A percentile compares a stretch with the other conserved stretches of the same genome.
phyloP scores from a whole-genome alignment of 2,113 vertebrate genomes.

The Chamaetylas fuelleborni region DNA sequence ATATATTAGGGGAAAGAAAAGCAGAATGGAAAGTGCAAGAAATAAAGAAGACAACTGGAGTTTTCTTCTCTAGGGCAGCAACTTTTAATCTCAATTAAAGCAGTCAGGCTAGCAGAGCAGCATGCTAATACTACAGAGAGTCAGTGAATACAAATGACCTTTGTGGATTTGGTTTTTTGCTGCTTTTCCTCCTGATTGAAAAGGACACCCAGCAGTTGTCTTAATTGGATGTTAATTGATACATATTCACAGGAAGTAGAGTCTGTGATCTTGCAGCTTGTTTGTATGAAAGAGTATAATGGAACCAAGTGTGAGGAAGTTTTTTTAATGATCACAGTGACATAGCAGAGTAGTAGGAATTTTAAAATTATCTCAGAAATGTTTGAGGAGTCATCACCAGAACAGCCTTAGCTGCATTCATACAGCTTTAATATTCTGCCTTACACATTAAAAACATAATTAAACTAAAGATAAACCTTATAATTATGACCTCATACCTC shows the following conservation, averaged over 20 bases:
- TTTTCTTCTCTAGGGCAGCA: background rate
- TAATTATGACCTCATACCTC: constrained; percentile 40
- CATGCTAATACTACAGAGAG: background rate
- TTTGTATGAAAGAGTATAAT: constrained; percentile 10
- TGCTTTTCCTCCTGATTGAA: constrained; percentile 15
- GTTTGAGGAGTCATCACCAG: constrained; percentile 1
- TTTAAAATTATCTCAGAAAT: constrained; percentile 28
- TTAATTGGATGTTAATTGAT: constrained; percentile 42
- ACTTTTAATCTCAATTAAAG: constrained; percentile 25
- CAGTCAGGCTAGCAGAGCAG: background rate
- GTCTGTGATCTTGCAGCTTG: constrained; percentile 37
- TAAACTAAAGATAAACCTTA: constrained; percentile 21
- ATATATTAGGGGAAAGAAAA: background rate
- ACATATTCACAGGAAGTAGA: constrained; percentile 15
- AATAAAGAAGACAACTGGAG: background rate
- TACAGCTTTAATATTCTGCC: constrained; percentile 1
- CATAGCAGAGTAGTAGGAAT: background rate
- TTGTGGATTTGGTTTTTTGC: background rate
- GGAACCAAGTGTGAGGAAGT: background rate
- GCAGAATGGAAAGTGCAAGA: background rate
- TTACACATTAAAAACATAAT: constrained; percentile 14
- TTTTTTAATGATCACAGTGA: background rate
- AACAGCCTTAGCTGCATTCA: constrained; percentile 25
- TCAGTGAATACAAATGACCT: constrained; percentile 13
- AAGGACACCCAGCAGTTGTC: constrained; percentile 9